A percentile compares a stretch with the other conserved stretches of the same genome.
These are phyloP conservation scores for Microtus pennsylvanicus DNA, from an alignment of 2,113 vertebrate genomes.

Conservation along the genomic window DNA sequence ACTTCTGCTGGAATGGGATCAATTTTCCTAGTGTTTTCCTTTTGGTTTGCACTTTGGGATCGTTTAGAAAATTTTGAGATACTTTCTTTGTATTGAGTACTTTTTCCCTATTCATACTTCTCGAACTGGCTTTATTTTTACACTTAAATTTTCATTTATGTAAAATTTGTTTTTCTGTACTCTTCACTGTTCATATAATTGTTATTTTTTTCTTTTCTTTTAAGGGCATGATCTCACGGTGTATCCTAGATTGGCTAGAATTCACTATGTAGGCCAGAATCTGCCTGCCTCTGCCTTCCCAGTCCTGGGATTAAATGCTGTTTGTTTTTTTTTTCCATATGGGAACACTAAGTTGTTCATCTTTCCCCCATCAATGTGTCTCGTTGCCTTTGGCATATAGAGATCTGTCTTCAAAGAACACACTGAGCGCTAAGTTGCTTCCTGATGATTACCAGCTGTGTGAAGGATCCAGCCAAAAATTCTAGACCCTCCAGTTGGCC, in stretches of 20 bases:
- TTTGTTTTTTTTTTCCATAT: not conserved
- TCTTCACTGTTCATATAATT: not conserved
- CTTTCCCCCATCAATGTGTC: not conserved
- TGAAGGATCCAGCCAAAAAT: conserved; percentile 29
- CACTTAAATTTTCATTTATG: not conserved
- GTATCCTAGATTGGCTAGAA: not conserved
- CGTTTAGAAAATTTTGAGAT: not conserved
- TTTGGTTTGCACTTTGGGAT: not conserved
- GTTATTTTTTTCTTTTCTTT: not conserved
- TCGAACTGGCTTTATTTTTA: conserved; percentile 15
- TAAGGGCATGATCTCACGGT: not conserved
- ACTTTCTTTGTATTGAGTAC: not conserved
- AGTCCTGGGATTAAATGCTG: not conserved
- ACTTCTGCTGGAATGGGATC: conserved; percentile 8
- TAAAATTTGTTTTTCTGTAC: not conserved
- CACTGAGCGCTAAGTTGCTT: not conserved
- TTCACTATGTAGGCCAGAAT: not conserved
- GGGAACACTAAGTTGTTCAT: not conserved
- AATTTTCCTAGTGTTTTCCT: not conserved
- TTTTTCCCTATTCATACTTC: not conserved
- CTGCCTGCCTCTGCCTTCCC: not conserved
- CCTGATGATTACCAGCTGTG: not conserved
- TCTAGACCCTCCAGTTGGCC: not conserved
- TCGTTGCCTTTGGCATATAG: not conserved
- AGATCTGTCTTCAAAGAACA: not conserved